Base-by-base conservation (phyloP, 2,888 invertebrate species). In the Aphrophora alni region DNA sequence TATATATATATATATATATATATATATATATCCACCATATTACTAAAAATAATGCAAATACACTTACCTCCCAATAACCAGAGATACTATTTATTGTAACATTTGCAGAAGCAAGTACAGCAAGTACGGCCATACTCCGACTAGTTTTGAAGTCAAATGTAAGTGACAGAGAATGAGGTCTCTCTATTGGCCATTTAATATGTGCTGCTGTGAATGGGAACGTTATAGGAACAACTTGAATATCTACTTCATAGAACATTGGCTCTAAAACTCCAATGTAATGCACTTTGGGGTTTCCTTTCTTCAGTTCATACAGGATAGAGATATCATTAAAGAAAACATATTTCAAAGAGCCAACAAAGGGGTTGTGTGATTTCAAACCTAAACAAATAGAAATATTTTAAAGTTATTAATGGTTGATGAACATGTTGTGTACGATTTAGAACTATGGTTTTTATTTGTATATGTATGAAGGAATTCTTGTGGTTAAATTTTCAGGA, bases 291-390 rank as follows among this genome's bases (percentile, higher is more conserved):
- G 95, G 95, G 88, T 95, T 96, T 84, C 93, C 93, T 85, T 93
- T 93, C 85, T 95, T 93, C 82, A 98, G 88, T 87, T 97, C 96
- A 87, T 97, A 97, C 82, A 98, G 90, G 84, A 98, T 95, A 0
- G 97, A 96, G 38, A 97, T 93, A 86, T 97, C 97, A 88, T 98
- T 97, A 89, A 96, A 97, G 88, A 96, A 98, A 73, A 97, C 96
- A 87, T 97, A 97, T 87, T 97, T 96, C 51, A 98, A 88, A 85
- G 95, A 95, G 27, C 98, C 96, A 85, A 95, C 95, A 87, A 96
- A 97, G 89, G 95, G 96, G 88, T 96, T 95, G 85, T 93, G 92
- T 81, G 93, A 97, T 86, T 92, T 92, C 84, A 95, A 89, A 75
- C 97, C 90, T 89, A 86, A 38, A 85, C 83, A 80, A 78, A 73